A percentile compares a stretch with the other conserved stretches of the same genome.
phyloP scores from a whole-genome alignment of 2,888 invertebrate species.

The Pecten maximus region DNA sequence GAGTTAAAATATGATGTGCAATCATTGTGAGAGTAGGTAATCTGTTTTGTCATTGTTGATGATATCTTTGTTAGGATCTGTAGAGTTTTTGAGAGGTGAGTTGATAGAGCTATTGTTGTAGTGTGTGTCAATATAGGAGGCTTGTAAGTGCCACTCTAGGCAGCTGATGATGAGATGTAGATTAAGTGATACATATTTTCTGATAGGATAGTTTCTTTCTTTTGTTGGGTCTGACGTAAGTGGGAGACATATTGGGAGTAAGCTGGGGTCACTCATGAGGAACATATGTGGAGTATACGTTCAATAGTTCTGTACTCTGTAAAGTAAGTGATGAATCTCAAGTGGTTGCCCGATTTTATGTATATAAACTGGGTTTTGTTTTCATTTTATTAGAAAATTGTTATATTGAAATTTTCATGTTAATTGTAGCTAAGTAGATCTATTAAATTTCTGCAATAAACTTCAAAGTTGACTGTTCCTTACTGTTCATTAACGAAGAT shows the following conservation, averaged over 20 bases:
- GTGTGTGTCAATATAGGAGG: constrained; percentile 26
- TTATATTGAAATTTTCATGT: too few species aligned
- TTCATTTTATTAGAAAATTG: too few species aligned
- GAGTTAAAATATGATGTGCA: too few species aligned
- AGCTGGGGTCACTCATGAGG: not conserved
- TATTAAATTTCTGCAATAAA: too few species aligned
- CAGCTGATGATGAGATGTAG: constrained; percentile 26
- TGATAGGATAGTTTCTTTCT: constrained; percentile 11
- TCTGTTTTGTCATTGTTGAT: not conserved
- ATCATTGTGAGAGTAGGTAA: not conserved
- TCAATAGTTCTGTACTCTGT: too few species aligned
- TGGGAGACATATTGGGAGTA: not conserved
- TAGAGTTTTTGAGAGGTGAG: not conserved
- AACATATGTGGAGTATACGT: not conserved
- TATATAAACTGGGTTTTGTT: too few species aligned
- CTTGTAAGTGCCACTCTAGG: not conserved
- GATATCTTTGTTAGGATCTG: not conserved
- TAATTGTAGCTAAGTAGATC: too few species aligned
- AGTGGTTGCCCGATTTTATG: too few species aligned
- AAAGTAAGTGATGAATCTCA: too few species aligned
- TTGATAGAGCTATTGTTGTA: constrained; percentile 15
- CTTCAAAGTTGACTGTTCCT: too few species aligned
- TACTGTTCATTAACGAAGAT: too few species aligned
- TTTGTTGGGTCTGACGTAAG: not conserved
- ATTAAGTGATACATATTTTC: constrained; percentile 8